Evolutionary conservation across 2,888 invertebrate genomes (phyloP).

Genomic region (Nymphalis urticae): DNA sequence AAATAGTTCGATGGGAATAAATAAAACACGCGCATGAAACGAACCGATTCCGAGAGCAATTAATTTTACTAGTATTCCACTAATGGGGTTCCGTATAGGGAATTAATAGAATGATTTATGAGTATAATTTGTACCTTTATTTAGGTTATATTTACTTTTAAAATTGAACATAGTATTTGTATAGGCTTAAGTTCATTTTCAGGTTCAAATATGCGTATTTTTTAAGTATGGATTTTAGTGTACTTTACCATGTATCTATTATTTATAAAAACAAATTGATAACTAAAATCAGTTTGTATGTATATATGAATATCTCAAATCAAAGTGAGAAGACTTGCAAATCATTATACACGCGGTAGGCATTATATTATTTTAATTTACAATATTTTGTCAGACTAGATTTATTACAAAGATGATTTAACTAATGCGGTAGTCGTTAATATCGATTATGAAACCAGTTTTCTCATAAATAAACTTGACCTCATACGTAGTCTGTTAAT

Average conservation of each 20-base stretch:
- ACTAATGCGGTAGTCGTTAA: conserved; percentile 16
- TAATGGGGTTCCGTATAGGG: conserved; percentile 36
- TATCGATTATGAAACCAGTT: conserved; percentile 20
- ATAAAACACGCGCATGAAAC: conserved; percentile 18
- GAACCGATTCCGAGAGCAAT: conserved; percentile 33
- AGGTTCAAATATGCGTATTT: not conserved
- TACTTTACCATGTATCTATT: no score
- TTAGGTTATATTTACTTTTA: conserved; percentile 1
- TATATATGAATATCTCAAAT: not conserved
- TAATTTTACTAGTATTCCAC: conserved; percentile 36
- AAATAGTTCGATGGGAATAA: conserved; percentile 7
- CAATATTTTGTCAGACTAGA: not conserved
- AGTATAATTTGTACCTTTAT: conserved; percentile 1
- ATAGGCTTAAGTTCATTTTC: not conserved
- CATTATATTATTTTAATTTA: no score
- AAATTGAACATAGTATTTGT: not conserved
- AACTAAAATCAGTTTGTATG: no score
- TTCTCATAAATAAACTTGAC: conserved; percentile 36
- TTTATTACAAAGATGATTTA: conserved; percentile 1
- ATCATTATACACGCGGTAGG: not conserved
- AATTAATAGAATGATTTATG: conserved; percentile 35
- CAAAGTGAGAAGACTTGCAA: not conserved
- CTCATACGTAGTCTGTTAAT: conserved; percentile 19
- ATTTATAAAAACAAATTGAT: no score
- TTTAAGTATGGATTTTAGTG: no score